Percentiles rank a stretch among this genome's conserved stretches.
phyloP scores from a whole-genome alignment of 2,888 invertebrate genomes.

The Rhingia rostrata region DNA sequence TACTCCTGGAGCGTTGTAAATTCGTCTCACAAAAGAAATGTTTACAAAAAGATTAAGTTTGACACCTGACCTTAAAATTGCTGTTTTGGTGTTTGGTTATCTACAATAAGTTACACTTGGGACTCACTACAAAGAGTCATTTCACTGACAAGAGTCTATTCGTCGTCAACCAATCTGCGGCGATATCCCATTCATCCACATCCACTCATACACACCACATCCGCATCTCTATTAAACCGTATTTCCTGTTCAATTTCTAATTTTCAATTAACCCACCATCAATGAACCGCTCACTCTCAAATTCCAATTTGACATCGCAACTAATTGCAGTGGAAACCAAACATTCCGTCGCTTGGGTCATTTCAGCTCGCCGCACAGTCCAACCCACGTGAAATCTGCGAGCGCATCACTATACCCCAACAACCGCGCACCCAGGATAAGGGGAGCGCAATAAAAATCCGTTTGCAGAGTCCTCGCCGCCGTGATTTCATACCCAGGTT shows the following conservation, averaged over 20 bases:
- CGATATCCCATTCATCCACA: conserved; percentile 1
- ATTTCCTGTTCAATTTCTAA: conserved; percentile 33
- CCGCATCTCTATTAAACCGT: conserved; percentile 19
- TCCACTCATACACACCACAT: not conserved
- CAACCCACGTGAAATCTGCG: conserved; percentile 46
- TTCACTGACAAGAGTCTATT: too few species aligned
- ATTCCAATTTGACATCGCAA: conserved; percentile 59
- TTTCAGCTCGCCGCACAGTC: conserved; percentile 19
- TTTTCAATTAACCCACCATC: conserved; percentile 60
- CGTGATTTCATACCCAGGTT: conserved; percentile 65
- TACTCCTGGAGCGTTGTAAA: too few species aligned
- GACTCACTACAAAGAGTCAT: too few species aligned
- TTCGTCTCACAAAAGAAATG: too few species aligned
- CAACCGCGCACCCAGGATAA: conserved; percentile 14
- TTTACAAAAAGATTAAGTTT: too few species aligned
- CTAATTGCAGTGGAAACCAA: conserved; percentile 50
- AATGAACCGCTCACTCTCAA: conserved; percentile 39
- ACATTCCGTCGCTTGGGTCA: conserved; percentile 11
- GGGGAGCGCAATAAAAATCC: conserved; percentile 58
- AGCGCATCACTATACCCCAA: conserved; percentile 26
- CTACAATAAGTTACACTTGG: too few species aligned
- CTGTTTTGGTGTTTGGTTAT: too few species aligned
- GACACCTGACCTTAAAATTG: too few species aligned
- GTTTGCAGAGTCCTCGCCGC: conserved; percentile 43
- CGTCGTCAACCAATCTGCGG: not conserved